phyloP scores from a whole-genome alignment of 2,113 vertebrate species.

The Nesogale talazaci region DNA sequence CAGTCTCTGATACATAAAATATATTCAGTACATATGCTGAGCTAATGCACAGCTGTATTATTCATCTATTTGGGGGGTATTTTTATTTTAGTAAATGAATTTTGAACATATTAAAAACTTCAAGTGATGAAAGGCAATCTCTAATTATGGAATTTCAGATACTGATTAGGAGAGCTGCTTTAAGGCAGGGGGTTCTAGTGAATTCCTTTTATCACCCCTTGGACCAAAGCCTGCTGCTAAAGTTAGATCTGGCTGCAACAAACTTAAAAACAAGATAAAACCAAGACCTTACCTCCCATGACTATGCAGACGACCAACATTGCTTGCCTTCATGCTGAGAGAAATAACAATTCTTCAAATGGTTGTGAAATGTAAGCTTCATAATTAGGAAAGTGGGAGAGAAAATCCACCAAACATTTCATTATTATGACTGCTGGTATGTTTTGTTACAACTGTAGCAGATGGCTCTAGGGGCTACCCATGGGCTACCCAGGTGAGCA shows the following conservation, averaged over 20 bases:
- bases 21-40: background rate
- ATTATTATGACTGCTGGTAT: background rate
- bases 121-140: background rate
- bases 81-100: conserved; percentile 36
- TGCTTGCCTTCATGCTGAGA: conserved; percentile 46
- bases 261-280: conserved; percentile 56
- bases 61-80: background rate
- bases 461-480: conserved; percentile 20
- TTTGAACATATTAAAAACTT: background rate
- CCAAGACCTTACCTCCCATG: conserved; percentile 31
- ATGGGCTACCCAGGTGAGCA: fast-evolving
- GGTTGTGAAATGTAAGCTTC: conserved; percentile 60
- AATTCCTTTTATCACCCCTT: conserved; percentile 44
- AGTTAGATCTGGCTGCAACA: conserved; percentile 7
- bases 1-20: background rate
- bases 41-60: background rate
- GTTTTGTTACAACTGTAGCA: background rate
- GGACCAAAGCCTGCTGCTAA: conserved; percentile 25
- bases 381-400: conserved; percentile 58
- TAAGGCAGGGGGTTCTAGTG: background rate
- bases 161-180: background rate
- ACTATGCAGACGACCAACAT: conserved; percentile 52
- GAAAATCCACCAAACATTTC: conserved; percentile 24
- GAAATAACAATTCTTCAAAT: conserved; percentile 67
- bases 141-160: background rate